Evolutionary conservation across 1,140 invertebrate genomes (phyloP), one percentile per base, ranked within the genome.

Genomic region (Eumaeus atala): DNA sequence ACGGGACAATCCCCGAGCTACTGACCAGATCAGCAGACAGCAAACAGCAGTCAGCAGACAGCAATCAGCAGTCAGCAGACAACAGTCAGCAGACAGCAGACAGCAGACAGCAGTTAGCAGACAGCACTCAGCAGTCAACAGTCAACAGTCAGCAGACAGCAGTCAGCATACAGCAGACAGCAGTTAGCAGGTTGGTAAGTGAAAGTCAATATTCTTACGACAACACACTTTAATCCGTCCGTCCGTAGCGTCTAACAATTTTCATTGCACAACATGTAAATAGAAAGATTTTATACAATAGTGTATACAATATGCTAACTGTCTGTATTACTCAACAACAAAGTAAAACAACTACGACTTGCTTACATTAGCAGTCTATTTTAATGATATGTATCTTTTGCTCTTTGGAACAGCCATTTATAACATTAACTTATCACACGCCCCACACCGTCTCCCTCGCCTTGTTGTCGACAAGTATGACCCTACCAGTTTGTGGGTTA

Each of bases 231-330:
- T 83, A 80, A 79, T 83, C 73, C 59, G 69, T 55, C 74, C 65
- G 54, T 64, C 65, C 63, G 18, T 69, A 37, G 73, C 79, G 76
- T 72, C 73, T 74, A 77, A 80, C 80, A 74, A 71, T 75, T 80
- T 76, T 77, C 78, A 80, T 82, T 77, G 82, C 80, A 86, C 83
- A 86, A 86, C 80, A 86, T 86, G 83, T 84, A 86, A 78, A 86
- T 86, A 86, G 83, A 86, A 86, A 84, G 83, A 85, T 75, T 81
- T 85, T 83, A 86, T 84, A 86, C 79, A 84, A 84, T 86, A 84
- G 78, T 86, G 77, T 86, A 86, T 85, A 85, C n/a, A 78, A 79
- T 80, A 74, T 58, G 61, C 73, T 84, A 79, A 70, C 70, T 67
- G 73, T 70, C 74, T 78, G 81, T 81, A 74, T 72, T 79, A 74